These are phyloP conservation scores for Nomada goodeniana DNA, from an alignment of 2,888 invertebrate genomes.

Conservation along the genomic window DNA sequence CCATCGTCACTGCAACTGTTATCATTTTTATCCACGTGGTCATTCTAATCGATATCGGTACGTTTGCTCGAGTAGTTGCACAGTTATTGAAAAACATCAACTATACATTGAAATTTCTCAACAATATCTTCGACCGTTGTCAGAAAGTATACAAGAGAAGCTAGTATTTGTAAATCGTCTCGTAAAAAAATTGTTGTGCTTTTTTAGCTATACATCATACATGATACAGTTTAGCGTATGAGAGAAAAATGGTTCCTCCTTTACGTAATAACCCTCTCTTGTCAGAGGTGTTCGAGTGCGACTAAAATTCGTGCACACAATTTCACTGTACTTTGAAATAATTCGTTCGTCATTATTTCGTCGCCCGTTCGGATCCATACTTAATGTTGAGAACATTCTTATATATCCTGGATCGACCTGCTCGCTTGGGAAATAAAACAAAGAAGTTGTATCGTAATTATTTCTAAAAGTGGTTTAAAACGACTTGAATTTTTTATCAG, in stretches of 20 bases:
- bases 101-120: conserved; percentile 65
- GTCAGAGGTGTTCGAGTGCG: conserved; percentile 39
- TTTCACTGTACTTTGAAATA: conserved; percentile 25
- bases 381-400: not conserved
- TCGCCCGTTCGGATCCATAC: not conserved
- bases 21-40: conserved; percentile 42
- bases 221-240: conserved; percentile 53
- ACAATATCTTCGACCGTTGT: conserved; percentile 67
- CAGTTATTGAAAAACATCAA: conserved; percentile 65
- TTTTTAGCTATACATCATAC: conserved; percentile 76
- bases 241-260: conserved; percentile 57
- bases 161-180: conserved; percentile 76
- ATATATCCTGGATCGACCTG: not conserved
- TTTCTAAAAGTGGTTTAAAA: not conserved
- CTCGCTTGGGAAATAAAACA: conserved; percentile 8
- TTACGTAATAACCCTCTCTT: conserved; percentile 36
- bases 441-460: conserved; percentile 7
- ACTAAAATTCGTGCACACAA: conserved; percentile 48
- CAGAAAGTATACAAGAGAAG: conserved; percentile 70
- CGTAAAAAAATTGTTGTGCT: conserved; percentile 79
- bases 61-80: conserved; percentile 59
- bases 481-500: not conserved
- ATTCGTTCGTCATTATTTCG: conserved; percentile 22
- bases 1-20: conserved; percentile 32
- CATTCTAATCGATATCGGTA: conserved; percentile 53